Evolutionary conservation across 2,888 invertebrate genomes (phyloP).

Genomic region (Patella depressa): DNA sequence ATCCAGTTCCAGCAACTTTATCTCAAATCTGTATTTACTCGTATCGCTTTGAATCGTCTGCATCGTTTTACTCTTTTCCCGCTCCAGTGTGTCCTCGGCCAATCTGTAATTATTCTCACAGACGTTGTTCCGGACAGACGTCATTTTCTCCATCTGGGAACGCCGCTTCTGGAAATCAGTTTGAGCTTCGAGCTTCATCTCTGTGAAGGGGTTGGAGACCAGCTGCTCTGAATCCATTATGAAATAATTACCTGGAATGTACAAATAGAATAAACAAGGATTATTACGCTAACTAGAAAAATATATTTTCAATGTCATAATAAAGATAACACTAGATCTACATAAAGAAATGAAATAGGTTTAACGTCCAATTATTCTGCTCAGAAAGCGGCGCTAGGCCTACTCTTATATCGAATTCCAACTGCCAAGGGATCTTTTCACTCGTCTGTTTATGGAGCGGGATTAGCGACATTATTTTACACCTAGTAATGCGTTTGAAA

Average conservation of each 20-base stretch:
- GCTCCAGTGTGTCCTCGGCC: slow-evolving; percentile 46
- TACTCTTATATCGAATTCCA: too few relatives aligned
- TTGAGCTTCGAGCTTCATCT: slow-evolving; percentile 53
- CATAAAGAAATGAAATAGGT: too few relatives aligned
- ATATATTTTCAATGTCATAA: too few relatives aligned
- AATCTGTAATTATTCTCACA: slow-evolving; percentile 57
- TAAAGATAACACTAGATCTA: too few relatives aligned
- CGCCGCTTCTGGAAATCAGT: slow-evolving; percentile 47
- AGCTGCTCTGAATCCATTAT: slow-evolving; percentile 65
- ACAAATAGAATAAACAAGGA: slow-evolving; percentile 8
- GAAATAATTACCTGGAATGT: slow-evolving; percentile 62
- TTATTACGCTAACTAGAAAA: not conserved
- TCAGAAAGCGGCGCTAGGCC: too few relatives aligned
- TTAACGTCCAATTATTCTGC: too few relatives aligned
- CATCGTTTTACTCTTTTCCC: slow-evolving; percentile 46
- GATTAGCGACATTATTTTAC: too few relatives aligned
- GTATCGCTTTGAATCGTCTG: slow-evolving; percentile 53
- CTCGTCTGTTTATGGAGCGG: too few relatives aligned
- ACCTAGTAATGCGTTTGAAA: too few relatives aligned
- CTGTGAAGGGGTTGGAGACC: slow-evolving; percentile 58
- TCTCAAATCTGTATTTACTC: slow-evolving; percentile 58
- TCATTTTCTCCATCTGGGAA: slow-evolving; percentile 58
- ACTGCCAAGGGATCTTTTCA: too few relatives aligned
- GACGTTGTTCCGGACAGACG: slow-evolving; percentile 63
- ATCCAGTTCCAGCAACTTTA: slow-evolving; percentile 61